A percentile compares a stretch with the other conserved stretches of the same genome.
Conservation (phyloP, 2,113 vertebrate genomes). For the Capra hircus region DNA sequence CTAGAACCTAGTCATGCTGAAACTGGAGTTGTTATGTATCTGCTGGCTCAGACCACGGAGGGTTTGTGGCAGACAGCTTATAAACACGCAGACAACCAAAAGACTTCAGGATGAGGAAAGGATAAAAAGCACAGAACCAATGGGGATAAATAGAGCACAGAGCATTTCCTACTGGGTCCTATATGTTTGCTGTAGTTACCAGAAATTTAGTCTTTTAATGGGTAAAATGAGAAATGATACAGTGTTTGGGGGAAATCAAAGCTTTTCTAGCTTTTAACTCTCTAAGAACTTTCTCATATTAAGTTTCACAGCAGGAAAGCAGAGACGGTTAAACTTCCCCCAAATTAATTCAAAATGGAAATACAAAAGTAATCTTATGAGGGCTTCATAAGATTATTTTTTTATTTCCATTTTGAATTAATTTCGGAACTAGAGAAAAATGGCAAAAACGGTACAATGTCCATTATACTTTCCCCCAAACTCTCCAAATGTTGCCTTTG, state of each 20-base stretch:
- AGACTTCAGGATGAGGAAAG: background rate
- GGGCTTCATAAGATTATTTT: background rate
- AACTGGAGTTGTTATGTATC: background rate
- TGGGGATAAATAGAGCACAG: background rate
- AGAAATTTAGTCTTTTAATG: background rate
- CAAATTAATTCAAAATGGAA: too few relatives aligned
- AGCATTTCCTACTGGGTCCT: background rate
- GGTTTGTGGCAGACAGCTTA: background rate
- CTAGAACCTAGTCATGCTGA: background rate
- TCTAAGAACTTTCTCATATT: background rate
- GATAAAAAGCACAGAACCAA: background rate
- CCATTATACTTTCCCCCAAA: background rate
- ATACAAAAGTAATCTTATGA: too few relatives aligned
- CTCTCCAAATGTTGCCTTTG: background rate
- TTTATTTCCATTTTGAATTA: background rate
- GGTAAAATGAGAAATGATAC: background rate
- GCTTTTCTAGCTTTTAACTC: background rate
- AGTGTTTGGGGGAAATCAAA: background rate
- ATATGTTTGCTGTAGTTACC: background rate
- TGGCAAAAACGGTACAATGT: background rate
- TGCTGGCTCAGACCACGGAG: background rate
- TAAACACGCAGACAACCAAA: background rate
- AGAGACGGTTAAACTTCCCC: background rate
- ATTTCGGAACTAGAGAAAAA: background rate
- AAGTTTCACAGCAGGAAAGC: background rate